A percentile compares a stretch with the other conserved stretches of the same genome.
phyloP scores from a whole-genome alignment of 1,140 invertebrate genomes.

The Drosophila murphyi region DNA sequence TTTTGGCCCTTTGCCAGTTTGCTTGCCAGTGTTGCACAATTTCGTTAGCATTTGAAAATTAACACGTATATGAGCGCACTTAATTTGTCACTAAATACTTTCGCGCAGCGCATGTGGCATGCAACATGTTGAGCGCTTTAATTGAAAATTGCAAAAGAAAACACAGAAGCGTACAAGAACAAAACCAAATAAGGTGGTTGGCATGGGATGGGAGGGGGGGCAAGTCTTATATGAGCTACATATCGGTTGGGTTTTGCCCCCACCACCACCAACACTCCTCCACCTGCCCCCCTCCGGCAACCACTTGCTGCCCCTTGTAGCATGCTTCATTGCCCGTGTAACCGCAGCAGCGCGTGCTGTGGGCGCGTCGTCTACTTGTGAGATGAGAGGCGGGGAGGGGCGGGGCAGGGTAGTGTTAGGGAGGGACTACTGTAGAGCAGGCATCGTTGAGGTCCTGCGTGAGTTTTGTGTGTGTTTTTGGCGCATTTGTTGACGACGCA shows the following conservation, averaged over 20 bases:
- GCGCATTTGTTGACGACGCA: constrained; percentile 61
- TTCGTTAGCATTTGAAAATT: constrained; percentile 61
- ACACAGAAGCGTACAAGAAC: constrained; percentile 21
- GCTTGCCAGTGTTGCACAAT: not conserved
- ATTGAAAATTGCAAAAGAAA: constrained; percentile 78
- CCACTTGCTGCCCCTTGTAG: constrained; percentile 32
- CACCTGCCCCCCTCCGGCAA: not conserved
- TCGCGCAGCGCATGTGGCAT: constrained; percentile 51
- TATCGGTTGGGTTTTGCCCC: constrained; percentile 10
- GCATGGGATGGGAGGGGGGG: not conserved
- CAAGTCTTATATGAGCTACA: constrained; percentile 43
- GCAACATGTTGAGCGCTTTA: constrained; percentile 78
- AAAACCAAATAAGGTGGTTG: no score
- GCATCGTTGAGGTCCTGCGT: constrained; percentile 27
- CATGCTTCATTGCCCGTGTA: constrained; percentile 57
- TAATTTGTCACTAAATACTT: constrained; percentile 79
- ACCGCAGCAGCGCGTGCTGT: constrained; percentile 66
- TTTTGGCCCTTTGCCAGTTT: constrained; percentile 35
- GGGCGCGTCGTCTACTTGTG: constrained; percentile 16
- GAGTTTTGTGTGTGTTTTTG: constrained; percentile 43
- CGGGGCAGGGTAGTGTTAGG: not conserved
- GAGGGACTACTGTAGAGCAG: constrained; percentile 9
- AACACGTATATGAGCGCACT: constrained; percentile 76
- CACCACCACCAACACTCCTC: not conserved
- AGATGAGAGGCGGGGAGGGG: not conserved